A percentile compares a stretch with the other conserved stretches of the same genome.
phyloP scores from a whole-genome alignment of 2,113 vertebrate species.

The Caretta caretta region DNA sequence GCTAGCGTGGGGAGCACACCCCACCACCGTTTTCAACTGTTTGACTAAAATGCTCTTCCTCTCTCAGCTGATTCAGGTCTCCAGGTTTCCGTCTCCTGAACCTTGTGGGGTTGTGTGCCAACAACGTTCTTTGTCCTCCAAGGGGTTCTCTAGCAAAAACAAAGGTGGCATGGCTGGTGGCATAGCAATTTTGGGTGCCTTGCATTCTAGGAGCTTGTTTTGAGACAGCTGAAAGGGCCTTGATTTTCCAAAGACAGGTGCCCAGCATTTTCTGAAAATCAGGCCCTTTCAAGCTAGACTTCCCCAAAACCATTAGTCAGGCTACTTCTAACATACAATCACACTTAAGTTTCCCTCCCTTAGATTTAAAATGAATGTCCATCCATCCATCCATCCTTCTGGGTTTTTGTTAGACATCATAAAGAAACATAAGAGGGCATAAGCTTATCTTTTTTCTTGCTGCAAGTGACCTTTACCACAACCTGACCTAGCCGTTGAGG shows the following conservation, averaged over 20 bases:
- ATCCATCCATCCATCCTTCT: background rate
- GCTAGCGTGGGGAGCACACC: background rate
- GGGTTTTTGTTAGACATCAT: background rate
- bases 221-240: background rate
- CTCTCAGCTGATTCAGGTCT: background rate
- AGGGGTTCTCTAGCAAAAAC: conserved; percentile 59
- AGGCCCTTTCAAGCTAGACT: conserved; percentile 53
- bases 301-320: conserved; percentile 11
- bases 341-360: rapidly evolving
- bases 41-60: conserved; percentile 8
- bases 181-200: conserved; percentile 42
- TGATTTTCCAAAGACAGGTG: conserved; percentile 58
- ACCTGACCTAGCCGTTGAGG: background rate
- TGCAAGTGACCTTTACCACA: background rate
- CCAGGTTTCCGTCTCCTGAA: conserved; percentile 36
- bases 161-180: conserved; percentile 66
- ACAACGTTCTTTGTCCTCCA: conserved; percentile 61
- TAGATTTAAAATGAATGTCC: background rate
- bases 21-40: background rate
- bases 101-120: background rate
- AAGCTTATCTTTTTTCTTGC: background rate
- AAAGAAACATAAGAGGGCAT: background rate
- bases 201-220: conserved; percentile 64
- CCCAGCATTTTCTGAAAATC: conserved; percentile 57
- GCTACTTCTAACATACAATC: background rate